Evolutionary conservation across 2,797 vertebrate genomes (phyloP), one percentile per base, ranked within the genome.

Genomic region (Gymnodraco acuticeps): DNA sequence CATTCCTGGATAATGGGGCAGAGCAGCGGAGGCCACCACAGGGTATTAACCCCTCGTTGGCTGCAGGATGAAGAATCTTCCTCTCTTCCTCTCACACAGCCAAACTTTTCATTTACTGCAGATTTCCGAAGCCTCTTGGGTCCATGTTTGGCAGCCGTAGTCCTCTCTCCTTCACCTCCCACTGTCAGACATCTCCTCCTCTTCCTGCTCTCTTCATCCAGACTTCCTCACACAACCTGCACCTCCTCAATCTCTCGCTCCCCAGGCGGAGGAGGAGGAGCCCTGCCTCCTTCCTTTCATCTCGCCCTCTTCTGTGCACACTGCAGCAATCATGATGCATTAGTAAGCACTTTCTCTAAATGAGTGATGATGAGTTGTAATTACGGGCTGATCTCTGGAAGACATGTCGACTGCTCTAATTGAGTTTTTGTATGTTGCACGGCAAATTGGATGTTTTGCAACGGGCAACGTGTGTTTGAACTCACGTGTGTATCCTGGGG

Each of bases 151-250:
- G 73, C 78, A 84, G 77, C 64, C 64, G 0, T 52, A 86, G 68
- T 66, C 83, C 27, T 84, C 78, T 86, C 78, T 86, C 78, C 78
- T 81, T 83, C 68, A 59, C 81, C 88, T 86, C 85, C 84, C 56
- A 70, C 87, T 83, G 82, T 69, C 86, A 88, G 80, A 89, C 58
- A 50, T 88, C 88, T 86, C 88, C 80, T 87, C 90, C 82, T 82
- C 80, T 85, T 87, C 76, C 79, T 58, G 77, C 68, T 58, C 77
- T 66, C 75, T 82, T 84, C 75, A 69, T 69, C 78, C 59, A 59
- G 52, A 55, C 73, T 69, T 75, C 71, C 70, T 82, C 48, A 15
- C 66, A 78, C 60, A 78, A 69, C 61, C 76, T 48, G 45, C 74
- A 55, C 70, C 73, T 81, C 77, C 54, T 75, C 46, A 42, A 46